phyloP scores from a whole-genome alignment of 2,888 invertebrate species.

The Drosophila recens region DNA sequence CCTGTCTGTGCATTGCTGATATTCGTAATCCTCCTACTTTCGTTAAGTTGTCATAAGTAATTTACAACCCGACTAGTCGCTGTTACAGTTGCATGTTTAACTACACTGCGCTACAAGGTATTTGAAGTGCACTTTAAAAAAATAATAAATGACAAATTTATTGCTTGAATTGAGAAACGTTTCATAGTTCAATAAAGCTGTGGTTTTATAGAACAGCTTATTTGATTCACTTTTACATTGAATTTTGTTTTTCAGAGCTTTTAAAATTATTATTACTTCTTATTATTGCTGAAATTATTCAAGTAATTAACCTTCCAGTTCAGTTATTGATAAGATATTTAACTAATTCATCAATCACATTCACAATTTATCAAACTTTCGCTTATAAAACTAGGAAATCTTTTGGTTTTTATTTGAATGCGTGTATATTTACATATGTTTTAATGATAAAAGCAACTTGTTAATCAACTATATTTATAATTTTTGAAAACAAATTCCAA shows the following conservation, averaged over 20 bases:
- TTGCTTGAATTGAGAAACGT: background rate
- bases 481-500: too few species aligned
- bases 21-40: conserved; percentile 3
- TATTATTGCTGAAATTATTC: background rate
- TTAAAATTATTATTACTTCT: too few species aligned
- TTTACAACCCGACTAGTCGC: conserved; percentile 23
- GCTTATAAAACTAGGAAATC: background rate
- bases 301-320: background rate
- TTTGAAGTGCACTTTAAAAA: too few species aligned
- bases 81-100: conserved; percentile 40
- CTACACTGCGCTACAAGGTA: conserved; percentile 39
- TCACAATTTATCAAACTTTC: background rate
- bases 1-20: background rate
- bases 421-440: too few species aligned
- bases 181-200: too few species aligned
- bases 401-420: background rate
- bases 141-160: background rate
- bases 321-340: conserved; percentile 10
- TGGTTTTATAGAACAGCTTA: too few species aligned
- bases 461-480: too few species aligned
- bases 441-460: too few species aligned
- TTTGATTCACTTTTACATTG: too few species aligned
- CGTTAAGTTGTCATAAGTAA: conserved; percentile 31
- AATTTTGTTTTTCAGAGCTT: too few species aligned
- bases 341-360: background rate